Evolutionary conservation across 2,888 invertebrate genomes (phyloP), one percentile per base, ranked within the genome.

Genomic region (Mamestra brassicae): DNA sequence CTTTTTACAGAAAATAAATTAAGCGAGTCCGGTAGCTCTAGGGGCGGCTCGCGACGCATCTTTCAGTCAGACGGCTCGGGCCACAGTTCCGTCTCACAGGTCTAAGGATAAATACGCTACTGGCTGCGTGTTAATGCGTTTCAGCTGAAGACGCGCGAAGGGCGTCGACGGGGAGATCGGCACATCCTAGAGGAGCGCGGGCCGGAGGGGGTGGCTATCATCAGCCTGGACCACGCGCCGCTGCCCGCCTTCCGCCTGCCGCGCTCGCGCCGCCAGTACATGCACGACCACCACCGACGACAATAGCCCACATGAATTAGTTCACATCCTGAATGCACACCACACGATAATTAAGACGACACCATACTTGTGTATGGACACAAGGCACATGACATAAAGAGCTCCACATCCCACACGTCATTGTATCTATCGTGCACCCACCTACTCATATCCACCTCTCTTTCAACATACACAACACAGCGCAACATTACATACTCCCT

Each of bases 221-320:
- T 94, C 65, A 89, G 87, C 61, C 80, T 94, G 47, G 93, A 91
- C 83, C 82, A 75, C 10, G 91, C 81, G 3, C 93, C 94, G 4
- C 81, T 93, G 74, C 94, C 94, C 0, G 84, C 88, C 83, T 90
- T 94, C 82, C 90, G 89, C 0, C 90, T 95, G 78, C 93, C 94
- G 36, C 78, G 77, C 65, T 75, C 85, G 36, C 90, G 93, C 17
- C 87, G 93, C 11, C 95, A 94, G 88, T 94, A 94, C 88, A 93
- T 92, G 92, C 84, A 79, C 17, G 17, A 26, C 10, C 57, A 47
- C 36, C 74, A 13, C 4, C 74, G 7, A 11, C n/a, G 34, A 8
- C 52, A 7, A 52, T 17, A 52, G 17, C 52, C 52, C 6, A 7
- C 42, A 7, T 42, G 7, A 1, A 7, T 6, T 42, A 47, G 47